Evolutionary conservation across 2,113 vertebrate genomes (phyloP), one percentile per base, ranked within the genome.

Genomic region (Rhinopomastus cyanomelas): DNA sequence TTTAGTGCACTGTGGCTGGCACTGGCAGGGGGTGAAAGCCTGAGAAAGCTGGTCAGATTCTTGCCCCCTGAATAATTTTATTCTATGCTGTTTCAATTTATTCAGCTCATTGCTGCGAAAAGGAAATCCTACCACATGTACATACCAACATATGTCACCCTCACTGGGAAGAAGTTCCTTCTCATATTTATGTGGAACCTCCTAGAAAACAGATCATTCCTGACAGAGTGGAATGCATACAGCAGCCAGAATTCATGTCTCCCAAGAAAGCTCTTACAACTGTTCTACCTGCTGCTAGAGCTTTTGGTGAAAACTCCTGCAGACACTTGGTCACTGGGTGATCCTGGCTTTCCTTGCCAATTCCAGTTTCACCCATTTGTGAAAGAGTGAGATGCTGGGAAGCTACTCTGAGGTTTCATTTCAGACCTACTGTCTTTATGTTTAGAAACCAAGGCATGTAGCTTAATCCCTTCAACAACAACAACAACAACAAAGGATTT

Each of bases 121-220:
- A 89, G 81, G 73, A 88, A 82, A 76, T 81, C 76, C 49, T 82
- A 62, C 36, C 64, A 72, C 87, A 92, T 48, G 7, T 74, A 87
- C 67, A 53, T 82, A 91, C 67, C 22, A n/a, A n/a, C n/a, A n/a
- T n/a, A n/a, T n/a, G n/a, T n/a, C n/a, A n/a, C n/a, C n/a, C n/a
- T n/a, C n/a, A n/a, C n/a, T n/a, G n/a, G n/a, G n/a, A n/a, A n/a
- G n/a, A n/a, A n/a, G n/a, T n/a, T n/a, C n/a, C n/a, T n/a, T n/a
- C n/a, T n/a, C n/a, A n/a, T n/a, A n/a, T n/a, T n/a, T n/a, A n/a
- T n/a, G n/a, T n/a, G n/a, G n/a, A n/a, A n/a, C n/a, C n/a, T n/a
- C n/a, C n/a, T n/a, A 53, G 29, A 74, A 22, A 48, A 4, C 16
- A n/a, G 29, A n/a, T 48, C 29, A 42, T 53, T 48, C 18, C 51